Evolutionary conservation across 2,888 invertebrate species (phyloP).

Genomic region (Archips crataeganus): DNA sequence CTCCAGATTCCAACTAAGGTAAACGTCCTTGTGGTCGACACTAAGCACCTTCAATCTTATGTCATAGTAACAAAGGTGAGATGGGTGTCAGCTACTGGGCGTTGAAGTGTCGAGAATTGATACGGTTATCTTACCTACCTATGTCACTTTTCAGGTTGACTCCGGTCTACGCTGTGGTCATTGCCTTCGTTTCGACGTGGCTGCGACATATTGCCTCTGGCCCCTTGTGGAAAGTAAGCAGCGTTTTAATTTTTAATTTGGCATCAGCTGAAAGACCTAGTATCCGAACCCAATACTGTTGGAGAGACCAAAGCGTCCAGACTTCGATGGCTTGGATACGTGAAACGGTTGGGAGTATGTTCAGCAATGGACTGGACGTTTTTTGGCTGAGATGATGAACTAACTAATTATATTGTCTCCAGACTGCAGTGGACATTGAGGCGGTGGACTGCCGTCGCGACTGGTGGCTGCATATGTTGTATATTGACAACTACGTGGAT

Average conservation of each 20-base stretch:
- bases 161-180: constrained; percentile 52
- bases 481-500: constrained; percentile 57
- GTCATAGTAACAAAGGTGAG: too few relatives aligned
- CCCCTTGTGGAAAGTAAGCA: constrained; percentile 62
- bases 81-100: too few relatives aligned
- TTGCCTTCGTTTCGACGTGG: constrained; percentile 57
- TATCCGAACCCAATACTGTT: too few relatives aligned
- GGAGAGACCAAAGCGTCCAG: too few relatives aligned
- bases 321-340: too few relatives aligned
- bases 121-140: neutral
- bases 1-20: too few relatives aligned
- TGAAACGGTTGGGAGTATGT: too few relatives aligned
- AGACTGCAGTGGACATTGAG: constrained; percentile 1
- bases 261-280: too few relatives aligned
- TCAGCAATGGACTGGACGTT: neutral
- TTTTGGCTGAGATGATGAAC: too few relatives aligned
- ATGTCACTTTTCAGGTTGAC: constrained; percentile 51
- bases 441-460: constrained; percentile 31
- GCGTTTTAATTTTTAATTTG: neutral
- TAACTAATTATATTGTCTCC: neutral
- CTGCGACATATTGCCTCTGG: constrained; percentile 63
- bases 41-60: too few relatives aligned
- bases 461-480: constrained; percentile 40
- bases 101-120: too few relatives aligned
- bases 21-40: too few relatives aligned